Conservation (phyloP, 2,113 vertebrate species). For the Xiphias gladius region DNA sequence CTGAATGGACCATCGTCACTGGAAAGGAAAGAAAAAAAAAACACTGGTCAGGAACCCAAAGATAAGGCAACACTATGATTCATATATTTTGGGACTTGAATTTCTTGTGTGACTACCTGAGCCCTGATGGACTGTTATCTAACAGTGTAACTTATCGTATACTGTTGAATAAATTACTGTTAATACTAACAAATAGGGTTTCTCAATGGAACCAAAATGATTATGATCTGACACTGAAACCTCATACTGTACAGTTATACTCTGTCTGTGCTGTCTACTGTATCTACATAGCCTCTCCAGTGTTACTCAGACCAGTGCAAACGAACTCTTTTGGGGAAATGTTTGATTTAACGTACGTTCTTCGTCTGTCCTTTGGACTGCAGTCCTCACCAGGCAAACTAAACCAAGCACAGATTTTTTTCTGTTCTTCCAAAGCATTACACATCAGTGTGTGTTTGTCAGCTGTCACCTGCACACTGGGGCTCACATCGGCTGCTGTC, state of each 20-base stretch:
- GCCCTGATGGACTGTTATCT: constrained; percentile 38
- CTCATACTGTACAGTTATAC: constrained; percentile 56
- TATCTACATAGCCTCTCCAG: constrained; percentile 43
- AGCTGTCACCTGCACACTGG: constrained; percentile 19
- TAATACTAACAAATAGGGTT: constrained; percentile 33
- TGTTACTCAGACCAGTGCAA: constrained; percentile 30
- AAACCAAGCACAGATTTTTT: constrained; percentile 39
- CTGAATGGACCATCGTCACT: constrained; percentile 49
- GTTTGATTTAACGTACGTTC: constrained; percentile 28
- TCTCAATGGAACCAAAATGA: constrained; percentile 26
- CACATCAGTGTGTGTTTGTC: constrained; percentile 23
- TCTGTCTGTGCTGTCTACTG: constrained; percentile 75
- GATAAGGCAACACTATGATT: constrained; percentile 34
- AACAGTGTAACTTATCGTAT: constrained; percentile 60
- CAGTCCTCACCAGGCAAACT: constrained; percentile 6
- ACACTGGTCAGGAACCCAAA: constrained; percentile 51
- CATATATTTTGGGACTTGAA: constrained; percentile 34
- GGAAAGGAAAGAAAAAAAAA: constrained; percentile 36
- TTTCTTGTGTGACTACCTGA: constrained; percentile 56
- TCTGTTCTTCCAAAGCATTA: constrained; percentile 30
- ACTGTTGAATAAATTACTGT: constrained; percentile 50
- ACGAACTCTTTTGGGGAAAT: background rate
- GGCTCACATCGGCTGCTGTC: constrained; percentile 25
- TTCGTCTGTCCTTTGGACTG: constrained; percentile 8
- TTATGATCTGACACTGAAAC: constrained; percentile 29